Conservation (phyloP, 2,888 invertebrate species). For the Synergus itoensis region DNA sequence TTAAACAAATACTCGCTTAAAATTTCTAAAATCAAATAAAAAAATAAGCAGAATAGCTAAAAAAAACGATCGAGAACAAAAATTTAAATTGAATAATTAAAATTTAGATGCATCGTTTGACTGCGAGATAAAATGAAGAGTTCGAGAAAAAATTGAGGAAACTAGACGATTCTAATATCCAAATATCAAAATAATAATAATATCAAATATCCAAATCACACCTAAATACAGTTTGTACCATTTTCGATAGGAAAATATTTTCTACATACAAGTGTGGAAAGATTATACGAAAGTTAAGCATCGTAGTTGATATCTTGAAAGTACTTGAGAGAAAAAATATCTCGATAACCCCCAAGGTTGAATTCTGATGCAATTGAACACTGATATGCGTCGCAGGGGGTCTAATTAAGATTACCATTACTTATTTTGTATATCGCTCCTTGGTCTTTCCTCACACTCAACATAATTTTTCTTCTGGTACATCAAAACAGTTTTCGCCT, state of each 20-base stretch:
- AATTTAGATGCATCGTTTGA: too few relatives aligned
- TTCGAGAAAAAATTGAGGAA: too few relatives aligned
- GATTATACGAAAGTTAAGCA: constrained; percentile 25
- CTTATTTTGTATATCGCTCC: constrained; percentile 18
- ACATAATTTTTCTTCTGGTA: constrained; percentile 2
- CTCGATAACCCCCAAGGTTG: constrained; percentile 63
- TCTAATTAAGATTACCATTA: constrained; percentile 55
- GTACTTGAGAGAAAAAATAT: constrained; percentile 47
- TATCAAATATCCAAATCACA: too few relatives aligned
- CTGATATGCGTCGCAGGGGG: constrained; percentile 69
- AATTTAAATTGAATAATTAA: too few relatives aligned
- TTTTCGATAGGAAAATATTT: constrained; percentile 26
- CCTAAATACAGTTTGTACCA: background rate
- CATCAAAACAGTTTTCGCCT: constrained; percentile 29
- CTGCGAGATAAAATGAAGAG: too few relatives aligned
- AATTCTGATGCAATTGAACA: constrained; percentile 67
- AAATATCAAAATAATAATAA: too few relatives aligned
- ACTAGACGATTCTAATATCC: too few relatives aligned
- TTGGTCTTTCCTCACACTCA: constrained; percentile 30
- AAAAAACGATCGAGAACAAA: too few relatives aligned
- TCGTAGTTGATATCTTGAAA: constrained; percentile 48
- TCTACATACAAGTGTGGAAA: background rate
- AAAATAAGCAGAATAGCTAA: too few relatives aligned
- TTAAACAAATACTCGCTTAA: too few relatives aligned
- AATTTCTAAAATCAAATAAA: too few relatives aligned